phyloP scores from a whole-genome alignment of 2,797 vertebrate genomes.

The Tangara arthus region DNA sequence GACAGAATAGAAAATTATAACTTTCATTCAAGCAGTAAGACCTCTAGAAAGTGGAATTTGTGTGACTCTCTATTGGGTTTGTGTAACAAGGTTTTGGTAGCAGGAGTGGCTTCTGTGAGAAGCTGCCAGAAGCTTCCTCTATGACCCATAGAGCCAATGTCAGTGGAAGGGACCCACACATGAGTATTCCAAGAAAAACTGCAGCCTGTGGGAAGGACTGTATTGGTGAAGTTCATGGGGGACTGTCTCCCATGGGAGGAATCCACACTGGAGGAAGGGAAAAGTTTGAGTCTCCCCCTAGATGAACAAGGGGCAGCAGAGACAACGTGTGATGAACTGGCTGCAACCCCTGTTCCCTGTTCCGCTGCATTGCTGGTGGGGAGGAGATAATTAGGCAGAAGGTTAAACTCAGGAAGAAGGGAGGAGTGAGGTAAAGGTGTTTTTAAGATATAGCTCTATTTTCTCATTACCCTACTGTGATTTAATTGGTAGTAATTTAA shows the following conservation, averaged over 20 bases:
- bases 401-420: neutral
- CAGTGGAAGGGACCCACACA: neutral
- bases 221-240: neutral
- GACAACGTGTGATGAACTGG: neutral
- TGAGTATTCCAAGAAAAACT: neutral
- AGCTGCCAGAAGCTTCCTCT: neutral
- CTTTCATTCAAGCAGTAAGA: neutral
- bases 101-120: neutral
- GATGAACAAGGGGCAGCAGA: neutral
- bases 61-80: neutral
- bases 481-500: neutral
- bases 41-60: neutral
- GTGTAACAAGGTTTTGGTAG: neutral
- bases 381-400: neutral
- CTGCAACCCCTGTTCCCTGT: neutral
- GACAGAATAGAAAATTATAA: neutral
- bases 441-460: neutral
- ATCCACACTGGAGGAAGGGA: neutral
- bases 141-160: accelerated
- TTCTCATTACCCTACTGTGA: neutral
- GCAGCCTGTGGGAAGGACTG: neutral
- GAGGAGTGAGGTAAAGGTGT: neutral
- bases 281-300: neutral
- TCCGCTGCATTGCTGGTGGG: accelerated
- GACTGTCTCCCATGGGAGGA: neutral